phyloP scores from a whole-genome alignment of 2,797 vertebrate species.

The Acanthis flammea region DNA sequence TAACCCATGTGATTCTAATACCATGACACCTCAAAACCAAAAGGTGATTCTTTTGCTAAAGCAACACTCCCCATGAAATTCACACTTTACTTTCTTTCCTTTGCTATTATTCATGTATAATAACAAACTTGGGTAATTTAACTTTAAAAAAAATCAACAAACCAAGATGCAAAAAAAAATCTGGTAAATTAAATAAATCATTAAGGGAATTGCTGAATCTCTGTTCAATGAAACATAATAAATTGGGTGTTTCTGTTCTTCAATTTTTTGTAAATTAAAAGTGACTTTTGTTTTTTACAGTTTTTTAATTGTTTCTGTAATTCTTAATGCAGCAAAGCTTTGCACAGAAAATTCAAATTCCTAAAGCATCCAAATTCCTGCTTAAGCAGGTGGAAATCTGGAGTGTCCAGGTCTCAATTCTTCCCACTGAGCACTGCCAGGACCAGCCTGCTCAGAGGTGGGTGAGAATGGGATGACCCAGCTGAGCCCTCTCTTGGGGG shows the following conservation, averaged over 20 bases:
- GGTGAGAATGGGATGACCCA: no score
- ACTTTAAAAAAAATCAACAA: neutral
- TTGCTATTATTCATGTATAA: neutral
- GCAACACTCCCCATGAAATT: neutral
- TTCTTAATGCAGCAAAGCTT: neutral
- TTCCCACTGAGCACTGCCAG: neutral
- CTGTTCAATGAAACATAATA: conserved; percentile 11
- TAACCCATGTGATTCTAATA: neutral
- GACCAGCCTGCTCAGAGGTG: neutral
- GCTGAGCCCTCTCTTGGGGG: neutral
- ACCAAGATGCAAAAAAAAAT: neutral
- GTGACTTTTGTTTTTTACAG: neutral
- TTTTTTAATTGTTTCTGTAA: neutral
- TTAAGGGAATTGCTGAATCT: neutral
- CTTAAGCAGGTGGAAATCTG: neutral
- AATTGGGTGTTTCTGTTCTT: neutral
- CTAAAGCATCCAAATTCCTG: neutral
- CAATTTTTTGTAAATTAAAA: neutral
- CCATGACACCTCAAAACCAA: neutral
- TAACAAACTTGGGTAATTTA: neutral
- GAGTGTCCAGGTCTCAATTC: neutral
- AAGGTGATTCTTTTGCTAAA: neutral
- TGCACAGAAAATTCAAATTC: neutral
- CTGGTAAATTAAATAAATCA: neutral
- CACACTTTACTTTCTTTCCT: neutral